phyloP scores from a whole-genome alignment of 2,888 invertebrate species.

The Tetropium fuscum region DNA sequence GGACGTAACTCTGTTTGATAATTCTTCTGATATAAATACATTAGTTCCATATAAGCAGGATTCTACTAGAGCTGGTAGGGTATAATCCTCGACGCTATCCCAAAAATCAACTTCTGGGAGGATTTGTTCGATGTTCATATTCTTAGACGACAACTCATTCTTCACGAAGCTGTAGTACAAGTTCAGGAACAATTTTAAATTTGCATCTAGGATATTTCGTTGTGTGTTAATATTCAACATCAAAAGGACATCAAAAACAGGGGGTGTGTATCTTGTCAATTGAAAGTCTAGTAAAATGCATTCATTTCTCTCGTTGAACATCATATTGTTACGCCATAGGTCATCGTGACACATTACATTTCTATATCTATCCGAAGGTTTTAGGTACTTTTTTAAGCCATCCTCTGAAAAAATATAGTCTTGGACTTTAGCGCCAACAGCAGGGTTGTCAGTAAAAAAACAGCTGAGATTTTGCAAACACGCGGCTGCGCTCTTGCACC shows the following conservation, averaged over 20 bases:
- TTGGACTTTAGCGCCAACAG: constrained; percentile 39
- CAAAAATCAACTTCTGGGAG: constrained; percentile 66
- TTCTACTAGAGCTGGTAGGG: constrained; percentile 69
- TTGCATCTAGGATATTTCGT: constrained; percentile 66
- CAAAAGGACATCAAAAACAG: constrained; percentile 72
- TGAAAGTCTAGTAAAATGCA: constrained; percentile 80
- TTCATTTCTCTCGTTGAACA: constrained; percentile 66
- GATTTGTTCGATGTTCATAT: constrained; percentile 63
- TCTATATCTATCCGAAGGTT: constrained; percentile 61
- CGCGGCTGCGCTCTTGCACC: constrained; percentile 45
- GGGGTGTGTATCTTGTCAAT: constrained; percentile 74
- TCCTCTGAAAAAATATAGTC: constrained; percentile 40
- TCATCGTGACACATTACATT: constrained; percentile 73
- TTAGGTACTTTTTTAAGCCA: constrained; percentile 46
- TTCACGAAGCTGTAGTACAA: constrained; percentile 70
- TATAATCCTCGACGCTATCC: constrained; percentile 66
- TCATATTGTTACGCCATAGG: constrained; percentile 74
- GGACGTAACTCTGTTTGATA: constrained; percentile 65
- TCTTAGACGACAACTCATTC: constrained; percentile 62
- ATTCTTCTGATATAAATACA: constrained; percentile 69
- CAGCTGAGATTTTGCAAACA: constrained; percentile 49
- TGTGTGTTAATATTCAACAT: constrained; percentile 70
- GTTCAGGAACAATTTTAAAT: constrained; percentile 67
- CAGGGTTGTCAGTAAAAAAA: constrained; percentile 37
- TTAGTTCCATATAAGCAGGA: constrained; percentile 69